Evolutionary conservation across 2,797 vertebrate species (phyloP).

Genomic region (Lacerta agilis): DNA sequence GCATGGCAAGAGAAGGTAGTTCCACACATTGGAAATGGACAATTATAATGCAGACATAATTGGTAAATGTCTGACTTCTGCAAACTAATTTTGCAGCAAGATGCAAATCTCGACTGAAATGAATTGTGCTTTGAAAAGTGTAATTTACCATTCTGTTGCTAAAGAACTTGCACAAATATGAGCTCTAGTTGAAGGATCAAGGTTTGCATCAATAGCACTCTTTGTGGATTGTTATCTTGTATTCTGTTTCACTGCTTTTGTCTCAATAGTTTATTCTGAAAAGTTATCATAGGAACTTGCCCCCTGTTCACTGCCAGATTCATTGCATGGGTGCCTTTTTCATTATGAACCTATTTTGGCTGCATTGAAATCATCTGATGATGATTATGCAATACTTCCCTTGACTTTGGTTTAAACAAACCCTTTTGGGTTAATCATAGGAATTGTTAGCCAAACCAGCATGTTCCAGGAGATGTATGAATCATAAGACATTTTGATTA

Average conservation of each 20-base stretch:
- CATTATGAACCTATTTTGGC: slow-evolving; percentile 20
- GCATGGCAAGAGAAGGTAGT: background rate
- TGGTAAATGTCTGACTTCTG: background rate
- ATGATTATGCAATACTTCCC: slow-evolving; percentile 34
- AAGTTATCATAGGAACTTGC: background rate
- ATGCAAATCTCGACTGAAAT: background rate
- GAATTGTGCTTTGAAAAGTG: background rate
- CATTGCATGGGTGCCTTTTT: slow-evolving; percentile 36
- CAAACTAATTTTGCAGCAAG: background rate
- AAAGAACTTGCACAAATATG: background rate
- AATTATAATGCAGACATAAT: background rate
- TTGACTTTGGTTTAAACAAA: slow-evolving; percentile 42
- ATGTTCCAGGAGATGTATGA: slow-evolving; percentile 57
- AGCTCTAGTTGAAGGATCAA: background rate
- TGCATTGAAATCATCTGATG: slow-evolving; percentile 34
- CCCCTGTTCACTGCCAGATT: slow-evolving; percentile 32
- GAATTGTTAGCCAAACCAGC: slow-evolving; percentile 54
- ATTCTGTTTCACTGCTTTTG: background rate
- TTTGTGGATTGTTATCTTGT: background rate
- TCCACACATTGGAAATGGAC: background rate
- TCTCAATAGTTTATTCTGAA: slow-evolving; percentile 33
- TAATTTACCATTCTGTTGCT: background rate
- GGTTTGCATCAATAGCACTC: background rate
- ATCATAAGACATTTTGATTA: slow-evolving; percentile 61
- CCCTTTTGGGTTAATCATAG: slow-evolving; percentile 35